These are phyloP conservation scores for Pristionchus exspectatus DNA, from an alignment of 2,888 invertebrate species.

Conservation along the genomic window DNA sequence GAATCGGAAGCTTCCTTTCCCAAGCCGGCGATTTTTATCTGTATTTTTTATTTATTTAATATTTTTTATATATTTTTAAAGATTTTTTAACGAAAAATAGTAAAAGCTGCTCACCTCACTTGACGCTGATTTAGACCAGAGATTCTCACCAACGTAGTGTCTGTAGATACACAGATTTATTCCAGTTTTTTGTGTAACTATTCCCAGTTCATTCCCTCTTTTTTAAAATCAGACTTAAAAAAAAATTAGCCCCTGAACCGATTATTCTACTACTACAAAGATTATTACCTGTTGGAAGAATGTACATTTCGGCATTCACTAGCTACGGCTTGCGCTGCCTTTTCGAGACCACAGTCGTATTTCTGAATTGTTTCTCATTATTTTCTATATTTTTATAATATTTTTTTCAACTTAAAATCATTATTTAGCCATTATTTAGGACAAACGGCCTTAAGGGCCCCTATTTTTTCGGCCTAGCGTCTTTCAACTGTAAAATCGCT, in stretches of 20 bases:
- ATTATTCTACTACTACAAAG: background rate
- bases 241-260: no score
- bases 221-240: no score
- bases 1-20: background rate
- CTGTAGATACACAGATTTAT: background rate
- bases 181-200: background rate
- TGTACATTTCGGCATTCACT: background rate
- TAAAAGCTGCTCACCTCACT: background rate
- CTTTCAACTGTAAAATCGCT: no score
- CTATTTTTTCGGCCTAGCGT: no score
- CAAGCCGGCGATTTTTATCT: background rate
- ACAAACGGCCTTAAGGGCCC: no score
- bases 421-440: no score
- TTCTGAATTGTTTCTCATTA: background rate
- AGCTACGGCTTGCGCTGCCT: background rate
- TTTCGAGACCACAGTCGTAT: background rate
- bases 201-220: no score
- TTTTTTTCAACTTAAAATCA: no score
- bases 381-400: no score
- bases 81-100: background rate
- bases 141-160: background rate
- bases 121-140: background rate
- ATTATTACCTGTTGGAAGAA: background rate
- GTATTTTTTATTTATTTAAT: background rate
- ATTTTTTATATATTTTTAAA: background rate